A percentile compares a stretch with the other conserved stretches of the same genome.
These are phyloP conservation scores for Argyrosomus regius DNA, from an alignment of 2,797 vertebrate species.

Conservation along the genomic window DNA sequence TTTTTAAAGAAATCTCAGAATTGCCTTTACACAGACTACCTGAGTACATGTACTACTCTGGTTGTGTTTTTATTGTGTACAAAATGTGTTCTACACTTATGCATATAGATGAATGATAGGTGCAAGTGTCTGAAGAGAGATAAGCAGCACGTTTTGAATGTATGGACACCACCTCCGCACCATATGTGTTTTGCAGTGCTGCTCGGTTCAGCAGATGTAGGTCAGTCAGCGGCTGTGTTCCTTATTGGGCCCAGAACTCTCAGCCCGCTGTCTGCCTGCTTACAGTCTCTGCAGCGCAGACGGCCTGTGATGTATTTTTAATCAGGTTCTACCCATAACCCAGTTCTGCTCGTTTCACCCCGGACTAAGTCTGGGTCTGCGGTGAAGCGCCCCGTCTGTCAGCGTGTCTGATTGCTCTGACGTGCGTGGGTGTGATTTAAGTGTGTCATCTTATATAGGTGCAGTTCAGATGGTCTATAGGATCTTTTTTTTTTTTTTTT, in stretches of 20 bases:
- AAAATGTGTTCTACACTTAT: background rate
- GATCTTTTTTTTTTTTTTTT: constrained; percentile 12
- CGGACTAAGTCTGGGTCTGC: constrained; percentile 54
- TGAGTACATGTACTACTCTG: too few species aligned
- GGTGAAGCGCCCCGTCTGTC: constrained; percentile 17
- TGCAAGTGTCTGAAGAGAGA: constrained; percentile 34
- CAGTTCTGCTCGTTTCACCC: constrained; percentile 61
- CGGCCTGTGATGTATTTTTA: constrained; percentile 80
- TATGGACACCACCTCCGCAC: constrained; percentile 28
- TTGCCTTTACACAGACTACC: too few species aligned
- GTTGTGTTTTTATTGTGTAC: constrained; percentile 1
- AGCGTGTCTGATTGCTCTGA: constrained; percentile 44
- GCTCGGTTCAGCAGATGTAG: constrained; percentile 71
- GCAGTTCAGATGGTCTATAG: constrained; percentile 25
- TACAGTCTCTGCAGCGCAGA: constrained; percentile 65
- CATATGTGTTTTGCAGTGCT: constrained; percentile 34
- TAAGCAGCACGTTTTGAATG: constrained; percentile 17
- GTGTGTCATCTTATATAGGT: constrained; percentile 48
- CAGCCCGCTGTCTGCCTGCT: constrained; percentile 47
- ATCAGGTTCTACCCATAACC: constrained; percentile 70
- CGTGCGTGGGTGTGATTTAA: constrained; percentile 43
- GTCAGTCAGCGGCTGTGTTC: constrained; percentile 63
- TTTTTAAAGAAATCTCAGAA: too few species aligned
- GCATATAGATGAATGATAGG: background rate
- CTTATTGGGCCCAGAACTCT: constrained; percentile 57